These are phyloP conservation scores for Phrynosoma blainvillii DNA, from an alignment of 2,113 vertebrate species.

Conservation along the genomic window DNA sequence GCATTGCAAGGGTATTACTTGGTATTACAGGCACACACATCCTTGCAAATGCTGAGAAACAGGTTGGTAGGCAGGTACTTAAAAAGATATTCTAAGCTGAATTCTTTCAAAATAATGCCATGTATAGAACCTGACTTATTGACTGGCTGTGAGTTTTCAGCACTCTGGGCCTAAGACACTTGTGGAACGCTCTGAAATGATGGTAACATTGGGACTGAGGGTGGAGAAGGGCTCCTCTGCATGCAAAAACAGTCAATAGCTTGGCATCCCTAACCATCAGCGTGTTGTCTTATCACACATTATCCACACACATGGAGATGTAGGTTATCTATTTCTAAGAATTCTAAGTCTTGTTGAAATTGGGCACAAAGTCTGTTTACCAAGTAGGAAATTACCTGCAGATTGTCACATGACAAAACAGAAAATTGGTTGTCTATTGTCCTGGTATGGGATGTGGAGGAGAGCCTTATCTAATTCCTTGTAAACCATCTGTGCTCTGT, in stretches of 20 bases:
- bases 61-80: background rate
- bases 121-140: background rate
- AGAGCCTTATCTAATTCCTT: background rate
- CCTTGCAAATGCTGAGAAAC: background rate
- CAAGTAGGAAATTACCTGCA: background rate
- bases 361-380: background rate
- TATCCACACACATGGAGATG: background rate
- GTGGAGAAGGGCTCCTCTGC: background rate
- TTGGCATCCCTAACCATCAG: background rate
- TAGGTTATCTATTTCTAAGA: background rate
- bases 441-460: background rate
- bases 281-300: background rate
- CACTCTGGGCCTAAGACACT: background rate
- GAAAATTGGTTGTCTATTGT: background rate
- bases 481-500: too few species aligned
- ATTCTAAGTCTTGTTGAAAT: background rate
- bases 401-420: fast-evolving
- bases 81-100: background rate
- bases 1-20: background rate
- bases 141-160: background rate
- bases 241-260: background rate
- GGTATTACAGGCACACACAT: background rate
- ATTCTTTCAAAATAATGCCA: slow-evolving; percentile 13
- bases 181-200: background rate
- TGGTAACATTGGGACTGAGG: too few species aligned